Conservation (phyloP, 2,888 invertebrate genomes). For the Luperina nickerlii region DNA sequence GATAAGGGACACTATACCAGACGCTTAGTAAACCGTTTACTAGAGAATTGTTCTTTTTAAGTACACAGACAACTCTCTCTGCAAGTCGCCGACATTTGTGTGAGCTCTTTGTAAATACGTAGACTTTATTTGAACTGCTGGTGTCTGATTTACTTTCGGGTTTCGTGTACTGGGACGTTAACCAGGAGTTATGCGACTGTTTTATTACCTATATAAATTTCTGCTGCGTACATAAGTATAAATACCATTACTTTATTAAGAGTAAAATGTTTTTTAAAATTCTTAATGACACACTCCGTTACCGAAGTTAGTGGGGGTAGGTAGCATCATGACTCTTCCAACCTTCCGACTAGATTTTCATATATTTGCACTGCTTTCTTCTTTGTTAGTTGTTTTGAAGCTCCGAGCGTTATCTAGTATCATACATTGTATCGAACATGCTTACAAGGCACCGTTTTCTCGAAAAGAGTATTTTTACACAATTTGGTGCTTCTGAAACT, state of each 20-base stretch:
- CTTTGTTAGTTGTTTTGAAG: constrained; percentile 28
- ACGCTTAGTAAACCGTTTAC: constrained; percentile 79
- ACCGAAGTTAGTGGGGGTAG: constrained; percentile 14
- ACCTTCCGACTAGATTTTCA: constrained; percentile 6
- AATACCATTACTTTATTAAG: constrained; percentile 50
- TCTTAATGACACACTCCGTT: constrained; percentile 27
- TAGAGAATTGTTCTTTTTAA: constrained; percentile 80
- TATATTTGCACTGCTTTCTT: constrained; percentile 26
- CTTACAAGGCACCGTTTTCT: constrained; percentile 30
- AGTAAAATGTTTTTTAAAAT: constrained; percentile 40
- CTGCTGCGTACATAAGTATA: constrained; percentile 53
- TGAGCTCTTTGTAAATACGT: constrained; percentile 81
- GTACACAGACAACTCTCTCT: constrained; percentile 76
- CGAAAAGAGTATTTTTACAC: constrained; percentile 16
- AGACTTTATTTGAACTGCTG: constrained; percentile 76
- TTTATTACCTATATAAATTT: constrained; percentile 70
- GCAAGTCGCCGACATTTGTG: constrained; percentile 77
- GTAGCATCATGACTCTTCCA: constrained; percentile 5
- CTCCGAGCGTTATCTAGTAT: constrained; percentile 43
- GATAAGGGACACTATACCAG: constrained; percentile 65
- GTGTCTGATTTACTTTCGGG: constrained; percentile 76
- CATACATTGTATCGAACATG: constrained; percentile 50
- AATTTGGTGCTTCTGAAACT: constrained; percentile 26
- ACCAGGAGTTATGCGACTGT: constrained; percentile 68
- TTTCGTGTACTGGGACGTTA: constrained; percentile 69